A percentile compares a stretch with the other conserved stretches of the same genome.
Evolutionary conservation across 2,888 invertebrate genomes (phyloP).

Genomic region (Chymomyza amoena): DNA sequence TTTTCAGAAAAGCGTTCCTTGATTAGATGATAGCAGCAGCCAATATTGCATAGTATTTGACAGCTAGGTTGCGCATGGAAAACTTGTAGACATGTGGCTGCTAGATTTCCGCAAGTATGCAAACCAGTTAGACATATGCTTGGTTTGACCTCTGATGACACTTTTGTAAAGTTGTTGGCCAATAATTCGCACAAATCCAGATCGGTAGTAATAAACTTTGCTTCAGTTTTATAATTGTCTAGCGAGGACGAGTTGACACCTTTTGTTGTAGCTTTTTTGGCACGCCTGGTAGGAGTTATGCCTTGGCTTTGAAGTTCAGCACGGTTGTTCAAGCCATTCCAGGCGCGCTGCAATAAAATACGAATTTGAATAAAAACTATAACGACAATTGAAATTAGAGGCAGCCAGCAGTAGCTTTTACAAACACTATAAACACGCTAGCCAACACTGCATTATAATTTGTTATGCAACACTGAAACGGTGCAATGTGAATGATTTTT

Average conservation of each 20-base stretch:
- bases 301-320: constrained; percentile 79
- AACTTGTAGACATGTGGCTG: constrained; percentile 85
- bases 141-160: constrained; percentile 18
- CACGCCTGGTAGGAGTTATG: constrained; percentile 66
- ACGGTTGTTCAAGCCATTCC: constrained; percentile 82
- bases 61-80: constrained; percentile 82
- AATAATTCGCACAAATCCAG: constrained; percentile 81
- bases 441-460: constrained; percentile 3
- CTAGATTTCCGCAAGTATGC: constrained; percentile 93
- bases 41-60: constrained; percentile 86
- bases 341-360: constrained; percentile 79
- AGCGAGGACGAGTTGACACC: neutral
- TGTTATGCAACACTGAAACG: constrained; percentile 4
- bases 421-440: neutral
- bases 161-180: constrained; percentile 79
- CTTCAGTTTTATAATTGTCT: constrained; percentile 82
- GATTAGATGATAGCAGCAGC: constrained; percentile 94
- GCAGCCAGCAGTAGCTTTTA: neutral
- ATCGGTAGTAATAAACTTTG: constrained; percentile 82
- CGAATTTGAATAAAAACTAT: constrained; percentile 10
- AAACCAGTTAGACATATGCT: constrained; percentile 85
- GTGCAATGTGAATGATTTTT: neutral
- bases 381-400: neutral
- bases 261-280: constrained; percentile 52
- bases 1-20: constrained; percentile 80